These are phyloP conservation scores for Ferdinandea cuprea DNA, from an alignment of 2,888 invertebrate species.

Conservation along the genomic window DNA sequence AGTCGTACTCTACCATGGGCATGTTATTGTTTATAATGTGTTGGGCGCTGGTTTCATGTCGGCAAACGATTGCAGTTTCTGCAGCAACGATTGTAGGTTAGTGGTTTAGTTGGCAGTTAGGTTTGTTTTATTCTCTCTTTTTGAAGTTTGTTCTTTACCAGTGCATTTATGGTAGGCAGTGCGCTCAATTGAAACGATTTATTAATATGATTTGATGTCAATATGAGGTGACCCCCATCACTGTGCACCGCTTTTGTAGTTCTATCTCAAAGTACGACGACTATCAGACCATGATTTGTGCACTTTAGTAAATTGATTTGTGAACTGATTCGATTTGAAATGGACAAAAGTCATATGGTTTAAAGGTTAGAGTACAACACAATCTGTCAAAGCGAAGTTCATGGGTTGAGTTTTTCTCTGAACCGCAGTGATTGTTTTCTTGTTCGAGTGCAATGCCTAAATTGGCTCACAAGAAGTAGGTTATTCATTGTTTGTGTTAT, in stretches of 20 bases:
- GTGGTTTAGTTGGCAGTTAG: conserved; percentile 54
- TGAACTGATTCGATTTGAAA: neutral
- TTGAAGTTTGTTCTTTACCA: conserved; percentile 38
- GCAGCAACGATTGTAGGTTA: conserved; percentile 59
- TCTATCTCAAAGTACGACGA: conserved; percentile 24
- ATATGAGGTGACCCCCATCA: conserved; percentile 52
- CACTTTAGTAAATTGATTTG: neutral
- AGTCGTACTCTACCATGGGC: conserved; percentile 12
- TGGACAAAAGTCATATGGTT: neutral
- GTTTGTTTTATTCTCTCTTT: conserved; percentile 25
- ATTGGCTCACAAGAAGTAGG: neutral
- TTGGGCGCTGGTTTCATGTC: conserved; percentile 31
- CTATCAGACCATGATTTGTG: conserved; percentile 1
- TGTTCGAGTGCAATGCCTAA: neutral
- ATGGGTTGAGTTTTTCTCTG: neutral
- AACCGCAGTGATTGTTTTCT: neutral
- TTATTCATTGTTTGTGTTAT: neutral
- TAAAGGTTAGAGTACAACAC: neutral
- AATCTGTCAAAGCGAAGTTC: neutral
- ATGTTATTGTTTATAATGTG: conserved; percentile 33
- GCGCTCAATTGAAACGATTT: conserved; percentile 50
- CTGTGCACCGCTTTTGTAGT: conserved; percentile 41
- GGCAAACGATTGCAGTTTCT: conserved; percentile 63
- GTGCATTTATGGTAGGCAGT: conserved; percentile 29
- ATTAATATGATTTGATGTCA: conserved; percentile 59